Evolutionary conservation across 2,797 vertebrate species (phyloP), one percentile per base, ranked within the genome.

Genomic region (Gastrophryne carolinensis): DNA sequence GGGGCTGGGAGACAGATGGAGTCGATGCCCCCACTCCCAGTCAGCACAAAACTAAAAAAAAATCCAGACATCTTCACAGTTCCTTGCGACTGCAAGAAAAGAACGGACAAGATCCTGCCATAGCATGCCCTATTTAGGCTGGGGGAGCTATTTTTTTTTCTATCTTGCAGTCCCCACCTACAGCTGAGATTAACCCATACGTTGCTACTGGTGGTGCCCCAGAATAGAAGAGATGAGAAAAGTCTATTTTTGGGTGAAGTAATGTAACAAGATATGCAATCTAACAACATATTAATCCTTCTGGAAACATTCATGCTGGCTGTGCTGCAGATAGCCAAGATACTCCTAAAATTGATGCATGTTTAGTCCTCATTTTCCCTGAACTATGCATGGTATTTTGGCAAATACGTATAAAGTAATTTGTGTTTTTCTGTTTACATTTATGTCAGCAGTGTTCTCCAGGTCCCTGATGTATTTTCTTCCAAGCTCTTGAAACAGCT

Each of bases 401-500:
- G 60, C 24, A 80, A 37, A 41, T 78, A 75, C 50, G 62, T 70
- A 80, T 11, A 69, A 56, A 80, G 82, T 17, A 76, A 65, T 71
- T 80, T 41, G 41, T 72, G 73, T 64, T 79, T 84, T 74, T 81
- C 80, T 87, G 81, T 78, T 82, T 39, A 81, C 61, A 50, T 65
- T 57, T 56, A 60, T 12, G 52, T 65, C 68, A 78, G 34, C 44
- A 54, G 35, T 30, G 54, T 47, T 58, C 21, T 81, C 60, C 84
- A 81, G 47, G 29, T 62, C 19, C 10, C 11, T 1, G n/a, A 63
- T 83, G 80, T 79, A 67, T 80, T 83, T 63, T 1, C 0, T 72
- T 68, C 63, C 79, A n/a, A n/a, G n/a, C 84, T 41, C 80, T 73
- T 73, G 52, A 52, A 84, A 75, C 83, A 89, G 85, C 83, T 87